Base-by-base conservation (phyloP, 2,888 invertebrate species). In the Drosophila paramelanica region DNA sequence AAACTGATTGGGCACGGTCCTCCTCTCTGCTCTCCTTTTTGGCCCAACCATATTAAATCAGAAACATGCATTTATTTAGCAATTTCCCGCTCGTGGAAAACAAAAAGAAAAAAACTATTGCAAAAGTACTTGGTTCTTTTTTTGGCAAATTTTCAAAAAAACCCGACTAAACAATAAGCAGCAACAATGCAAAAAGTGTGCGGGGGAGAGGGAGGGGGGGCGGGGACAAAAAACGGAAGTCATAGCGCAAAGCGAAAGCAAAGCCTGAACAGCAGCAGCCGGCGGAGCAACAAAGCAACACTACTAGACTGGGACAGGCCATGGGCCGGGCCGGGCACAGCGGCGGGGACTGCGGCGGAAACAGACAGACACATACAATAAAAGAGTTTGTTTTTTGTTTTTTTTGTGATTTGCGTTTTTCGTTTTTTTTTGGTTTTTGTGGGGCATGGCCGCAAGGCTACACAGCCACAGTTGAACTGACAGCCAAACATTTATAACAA, bases 51-150 rank as follows among this genome's bases (percentile, higher is more conserved):
- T 50, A 67, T 86, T 86, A 84, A 84, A 86, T 83, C 80, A 73
- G 80, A 73, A 88, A 75, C 89, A 86, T 86, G 87, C 84, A 86
- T 84, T 84, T 84, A 88, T 84, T 84, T 84, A 77, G 89, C 84
- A 86, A 88, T 84, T 84, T 84, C 67, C 74, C 60, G 67, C 58
- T 36, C 47, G 45, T 58, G 14, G 64, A 36, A 72, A 75, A 83
- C 59, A 70, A 17, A 17, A 1, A 68, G 50, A 59, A 62, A 75
- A 79, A 74, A 84, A 68, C 61, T 70, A 57, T 65, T 64, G 55
- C 64, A 73, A 81, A 73, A 67, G 41, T 52, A 55, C 27, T 41
- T n/a, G 5, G 41, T 14, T 42, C 58, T 31, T 55, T 53, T 64
- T 55, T 67, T 81, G 88, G 77, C 79, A 79, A 82, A 82, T 79